These are phyloP conservation scores for Brachypodius melanocephalos DNA, from an alignment of 2,113 vertebrate genomes.

Conservation along the genomic window DNA sequence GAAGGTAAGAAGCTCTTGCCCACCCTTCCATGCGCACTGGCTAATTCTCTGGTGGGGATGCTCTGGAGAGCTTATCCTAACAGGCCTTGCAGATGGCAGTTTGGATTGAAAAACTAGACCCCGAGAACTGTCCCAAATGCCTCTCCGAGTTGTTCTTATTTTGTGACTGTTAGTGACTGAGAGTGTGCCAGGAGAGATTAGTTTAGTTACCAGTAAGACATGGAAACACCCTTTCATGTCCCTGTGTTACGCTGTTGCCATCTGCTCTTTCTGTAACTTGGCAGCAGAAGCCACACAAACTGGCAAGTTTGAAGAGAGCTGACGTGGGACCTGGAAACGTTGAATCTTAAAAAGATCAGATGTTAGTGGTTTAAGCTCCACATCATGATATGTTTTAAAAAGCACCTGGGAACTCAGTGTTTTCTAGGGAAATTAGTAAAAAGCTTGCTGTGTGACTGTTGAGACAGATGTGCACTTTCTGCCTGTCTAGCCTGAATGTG, in stretches of 20 bases:
- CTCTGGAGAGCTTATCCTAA: background rate
- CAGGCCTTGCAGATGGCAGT: background rate
- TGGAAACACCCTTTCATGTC: background rate
- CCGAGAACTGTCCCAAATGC: background rate
- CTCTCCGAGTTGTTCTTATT: background rate
- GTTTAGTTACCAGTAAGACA: background rate
- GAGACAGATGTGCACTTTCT: background rate
- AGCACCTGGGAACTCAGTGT: background rate
- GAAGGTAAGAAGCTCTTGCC: background rate
- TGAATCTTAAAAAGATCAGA: background rate
- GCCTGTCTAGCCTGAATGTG: background rate
- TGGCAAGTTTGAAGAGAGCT: background rate
- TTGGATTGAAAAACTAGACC: background rate
- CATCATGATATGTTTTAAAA: background rate
- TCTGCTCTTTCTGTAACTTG: background rate
- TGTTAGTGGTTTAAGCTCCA: background rate
- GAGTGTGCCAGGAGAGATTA: background rate
- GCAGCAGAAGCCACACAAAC: background rate
- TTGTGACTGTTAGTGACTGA: background rate
- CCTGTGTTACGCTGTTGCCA: background rate
- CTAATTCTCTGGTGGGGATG: rapidly evolving
- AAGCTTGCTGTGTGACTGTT: background rate
- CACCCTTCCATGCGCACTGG: background rate
- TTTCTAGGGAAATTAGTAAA: background rate
- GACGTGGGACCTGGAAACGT: background rate